Percentiles rank a stretch among this genome's conserved stretches.
Conservation (phyloP, 2,113 vertebrate species). For the Dascyllus trimaculatus region DNA sequence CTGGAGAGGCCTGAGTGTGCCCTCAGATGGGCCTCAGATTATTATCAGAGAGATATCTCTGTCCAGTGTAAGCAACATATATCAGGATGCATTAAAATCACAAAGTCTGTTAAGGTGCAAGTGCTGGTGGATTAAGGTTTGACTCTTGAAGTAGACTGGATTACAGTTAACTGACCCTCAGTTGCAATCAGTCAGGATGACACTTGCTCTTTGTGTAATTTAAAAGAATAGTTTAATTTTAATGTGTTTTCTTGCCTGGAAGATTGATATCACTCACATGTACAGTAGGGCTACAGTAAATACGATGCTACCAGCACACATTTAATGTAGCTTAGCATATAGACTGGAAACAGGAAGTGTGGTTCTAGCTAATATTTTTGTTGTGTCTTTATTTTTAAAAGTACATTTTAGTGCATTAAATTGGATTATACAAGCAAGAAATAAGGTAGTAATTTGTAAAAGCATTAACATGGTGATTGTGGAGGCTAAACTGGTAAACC, state of each 20-base stretch:
- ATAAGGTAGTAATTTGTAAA: too few species aligned
- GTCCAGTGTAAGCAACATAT: constrained; percentile 58
- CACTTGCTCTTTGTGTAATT: neutral
- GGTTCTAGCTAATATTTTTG: too few species aligned
- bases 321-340: too few species aligned
- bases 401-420: too few species aligned
- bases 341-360: too few species aligned
- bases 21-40: constrained; percentile 67
- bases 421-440: too few species aligned
- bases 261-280: neutral
- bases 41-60: constrained; percentile 60
- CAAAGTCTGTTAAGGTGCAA: constrained; percentile 35
- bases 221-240: neutral
- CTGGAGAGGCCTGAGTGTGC: constrained; percentile 50
- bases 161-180: constrained; percentile 9
- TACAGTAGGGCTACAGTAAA: neutral
- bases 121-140: constrained; percentile 20
- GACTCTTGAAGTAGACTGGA: constrained; percentile 24
- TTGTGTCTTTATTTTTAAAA: too few species aligned
- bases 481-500: too few species aligned
- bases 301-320: neutral
- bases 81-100: constrained; percentile 59
- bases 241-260: neutral
- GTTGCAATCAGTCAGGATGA: neutral
- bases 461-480: too few species aligned